Base-by-base conservation (phyloP, 2,888 invertebrate species). In the Erebia palarica region DNA sequence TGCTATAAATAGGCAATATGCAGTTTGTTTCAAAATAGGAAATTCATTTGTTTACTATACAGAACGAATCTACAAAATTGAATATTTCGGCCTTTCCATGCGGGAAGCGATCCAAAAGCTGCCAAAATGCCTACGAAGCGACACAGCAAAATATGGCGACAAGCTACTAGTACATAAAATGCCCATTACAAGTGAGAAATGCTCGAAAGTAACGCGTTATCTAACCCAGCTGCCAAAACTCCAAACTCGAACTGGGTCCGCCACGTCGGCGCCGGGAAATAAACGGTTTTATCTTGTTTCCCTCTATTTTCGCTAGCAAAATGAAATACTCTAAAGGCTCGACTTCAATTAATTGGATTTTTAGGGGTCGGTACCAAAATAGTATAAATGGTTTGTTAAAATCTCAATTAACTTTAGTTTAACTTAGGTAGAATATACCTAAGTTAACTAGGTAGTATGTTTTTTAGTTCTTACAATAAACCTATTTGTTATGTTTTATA, bases 151-250 rank as follows among this genome's bases (percentile, higher is more conserved):
- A 74, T 70, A 72, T 70, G 57, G 67, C 65, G 65, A 59, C 65
- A 72, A 70, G 65, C 60, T 72, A 68, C 64, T 57, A 67, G 74
- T 72, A 68, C 68, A 69, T 72, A 68, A 70, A 72, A 74, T 69
- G 70, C 61, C 70, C 68, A 75, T 70, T 73, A 71, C 61, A 73
- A 68, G 65, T 63, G 60, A 66, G 70, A 69, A 68, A 73, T 73
- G 68, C 60, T 55, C 60, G 60, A 73, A 71, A 69, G 68, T 69
- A 69, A 63, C 58, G 70, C 61, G 65, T 11, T 58, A 55, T 73
- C 68, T 61, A 70, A 36, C 59, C 47, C 63, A 57, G 68, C 49
- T 71, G 75, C 75, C 75, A 75, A 75, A 69, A 73, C 65, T 72
- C 47, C 47, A n/a, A 67, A 27, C 63, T 57, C 44, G 58, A 21